Percentiles rank a stretch among this genome's conserved stretches.
Conservation (phyloP, 2,888 invertebrate species). For the Germaria angustata region DNA sequence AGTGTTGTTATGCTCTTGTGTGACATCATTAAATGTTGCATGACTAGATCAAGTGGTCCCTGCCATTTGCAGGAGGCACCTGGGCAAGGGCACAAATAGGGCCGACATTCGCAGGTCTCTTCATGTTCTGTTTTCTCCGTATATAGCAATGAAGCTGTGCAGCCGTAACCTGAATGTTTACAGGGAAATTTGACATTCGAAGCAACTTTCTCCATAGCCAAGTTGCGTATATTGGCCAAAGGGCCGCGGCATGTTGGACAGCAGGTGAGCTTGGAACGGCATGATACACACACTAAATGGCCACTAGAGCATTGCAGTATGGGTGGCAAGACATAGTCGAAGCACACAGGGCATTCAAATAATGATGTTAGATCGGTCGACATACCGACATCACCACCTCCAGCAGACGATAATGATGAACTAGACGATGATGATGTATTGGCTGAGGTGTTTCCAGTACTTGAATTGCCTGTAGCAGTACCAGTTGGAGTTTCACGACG, state of each 20-base stretch:
- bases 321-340: constrained; percentile 99
- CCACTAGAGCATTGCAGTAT: constrained; percentile 99
- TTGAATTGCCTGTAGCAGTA: constrained; percentile 71
- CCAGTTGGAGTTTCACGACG: constrained; percentile 77
- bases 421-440: constrained; percentile 80
- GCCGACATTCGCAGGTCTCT: constrained; percentile 98
- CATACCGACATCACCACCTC: constrained; percentile 81
- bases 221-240: constrained; percentile 96
- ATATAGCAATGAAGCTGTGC: constrained; percentile 93
- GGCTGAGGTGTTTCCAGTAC: constrained; percentile 75
- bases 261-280: constrained; percentile 96
- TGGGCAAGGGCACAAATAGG: constrained; percentile 99
- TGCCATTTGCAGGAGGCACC: constrained; percentile 99
- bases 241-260: constrained; percentile 99
- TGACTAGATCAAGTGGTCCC: constrained; percentile 97
- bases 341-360: constrained; percentile 98
- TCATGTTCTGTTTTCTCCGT: constrained; percentile 99
- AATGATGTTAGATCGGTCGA: constrained; percentile 93
- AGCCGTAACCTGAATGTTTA: constrained; percentile 98
- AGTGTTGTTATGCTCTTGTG: constrained; percentile 99
- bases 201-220: constrained; percentile 99
- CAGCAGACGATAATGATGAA: constrained; percentile 79
- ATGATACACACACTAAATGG: constrained; percentile 98
- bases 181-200: constrained; percentile 99
- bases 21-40: constrained; percentile 98